A percentile compares a stretch with the other conserved stretches of the same genome.
phyloP scores from a whole-genome alignment of 1,140 invertebrate genomes.

The Bactericera cockerelli region DNA sequence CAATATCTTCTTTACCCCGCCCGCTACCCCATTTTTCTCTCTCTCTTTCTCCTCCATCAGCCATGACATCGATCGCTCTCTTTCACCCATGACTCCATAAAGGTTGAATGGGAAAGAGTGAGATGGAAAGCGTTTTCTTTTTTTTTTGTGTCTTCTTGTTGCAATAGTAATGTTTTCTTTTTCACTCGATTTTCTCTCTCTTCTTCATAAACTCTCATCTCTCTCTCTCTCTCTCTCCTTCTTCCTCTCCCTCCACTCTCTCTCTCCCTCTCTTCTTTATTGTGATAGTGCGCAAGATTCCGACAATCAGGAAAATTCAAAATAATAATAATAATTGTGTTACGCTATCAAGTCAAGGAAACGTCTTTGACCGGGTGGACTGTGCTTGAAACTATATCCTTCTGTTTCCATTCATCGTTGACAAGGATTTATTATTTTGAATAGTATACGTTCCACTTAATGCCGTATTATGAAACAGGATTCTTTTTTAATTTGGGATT shows the following conservation, averaged over 20 bases:
- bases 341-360: constrained; percentile 8
- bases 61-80: constrained; percentile 5
- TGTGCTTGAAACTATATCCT: too few relatives aligned
- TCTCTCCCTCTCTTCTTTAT: not conserved
- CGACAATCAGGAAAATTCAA: constrained; percentile 1
- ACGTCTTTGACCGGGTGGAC: constrained; percentile 5
- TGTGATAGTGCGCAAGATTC: constrained; percentile 8
- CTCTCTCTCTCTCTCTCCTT: too few relatives aligned
- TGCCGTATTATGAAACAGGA: too few relatives aligned
- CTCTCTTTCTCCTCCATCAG: not conserved
- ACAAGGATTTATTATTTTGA: too few relatives aligned
- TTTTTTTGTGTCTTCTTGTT: constrained; percentile 2
- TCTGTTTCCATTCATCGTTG: too few relatives aligned
- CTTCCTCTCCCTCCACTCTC: too few relatives aligned
- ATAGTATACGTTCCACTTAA: too few relatives aligned
- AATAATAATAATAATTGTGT: constrained; percentile 9
- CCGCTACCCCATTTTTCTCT: not conserved
- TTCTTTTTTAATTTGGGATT: too few relatives aligned
- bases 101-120: not conserved
- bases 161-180: not conserved
- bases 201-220: too few relatives aligned
- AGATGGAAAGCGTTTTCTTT: too few relatives aligned
- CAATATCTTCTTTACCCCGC: too few relatives aligned
- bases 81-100: constrained; percentile 8
- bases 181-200: too few relatives aligned